Conservation (phyloP, 1,140 invertebrate genomes). For the Magallana gigas region DNA sequence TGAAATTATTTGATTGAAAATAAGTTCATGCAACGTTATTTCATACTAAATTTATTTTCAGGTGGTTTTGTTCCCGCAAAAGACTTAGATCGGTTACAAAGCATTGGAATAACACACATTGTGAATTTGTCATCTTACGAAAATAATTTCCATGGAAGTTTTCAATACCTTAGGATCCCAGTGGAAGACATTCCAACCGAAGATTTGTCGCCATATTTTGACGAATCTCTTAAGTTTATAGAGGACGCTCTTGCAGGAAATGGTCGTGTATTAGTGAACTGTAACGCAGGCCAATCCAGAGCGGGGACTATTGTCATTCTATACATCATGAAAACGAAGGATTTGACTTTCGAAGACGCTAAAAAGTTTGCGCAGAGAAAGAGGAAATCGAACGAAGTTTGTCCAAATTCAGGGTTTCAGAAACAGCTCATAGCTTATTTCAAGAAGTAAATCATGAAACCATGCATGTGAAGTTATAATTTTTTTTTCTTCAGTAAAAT, state of each 20-base stretch:
- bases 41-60: neutral
- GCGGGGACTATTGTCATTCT: constrained; percentile 17
- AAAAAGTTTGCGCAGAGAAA: constrained; percentile 11
- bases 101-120: constrained; percentile 42
- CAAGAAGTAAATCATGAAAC: neutral
- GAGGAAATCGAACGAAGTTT: neutral
- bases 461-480: no score
- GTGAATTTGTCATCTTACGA: constrained; percentile 41
- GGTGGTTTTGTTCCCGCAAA: constrained; percentile 38
- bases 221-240: constrained; percentile 19
- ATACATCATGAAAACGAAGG: constrained; percentile 19
- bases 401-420: constrained; percentile 36
- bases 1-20: neutral
- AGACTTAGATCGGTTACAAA: constrained; percentile 22
- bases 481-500: no score
- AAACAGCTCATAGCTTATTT: constrained; percentile 30
- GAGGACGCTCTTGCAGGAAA: neutral
- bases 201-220: constrained; percentile 10
- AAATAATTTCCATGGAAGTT: constrained; percentile 37
- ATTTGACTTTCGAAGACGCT: constrained; percentile 16
- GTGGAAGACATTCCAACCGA: constrained; percentile 1
- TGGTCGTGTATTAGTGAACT: constrained; percentile 23
- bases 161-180: constrained; percentile 7
- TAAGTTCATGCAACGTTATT: neutral
- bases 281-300: constrained; percentile 38